phyloP scores from a whole-genome alignment of 1,140 invertebrate genomes.

The Bombus confusus region DNA sequence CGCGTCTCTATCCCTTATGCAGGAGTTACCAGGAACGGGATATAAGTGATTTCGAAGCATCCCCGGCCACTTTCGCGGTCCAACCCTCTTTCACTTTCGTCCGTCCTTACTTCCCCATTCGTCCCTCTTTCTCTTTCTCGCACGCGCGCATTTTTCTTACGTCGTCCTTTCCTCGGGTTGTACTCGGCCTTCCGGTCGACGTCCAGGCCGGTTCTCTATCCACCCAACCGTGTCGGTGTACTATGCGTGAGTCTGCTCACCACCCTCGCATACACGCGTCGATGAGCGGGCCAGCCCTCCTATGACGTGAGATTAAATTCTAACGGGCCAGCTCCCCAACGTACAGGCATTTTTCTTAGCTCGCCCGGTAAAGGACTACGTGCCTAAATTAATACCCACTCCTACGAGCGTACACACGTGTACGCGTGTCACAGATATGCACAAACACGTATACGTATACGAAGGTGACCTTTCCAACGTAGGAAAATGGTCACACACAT shows the following conservation, averaged over 20 bases:
- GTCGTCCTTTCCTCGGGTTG: constrained; percentile 57
- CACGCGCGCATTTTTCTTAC: constrained; percentile 67
- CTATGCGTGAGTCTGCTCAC: background rate
- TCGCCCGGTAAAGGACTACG: constrained; percentile 73
- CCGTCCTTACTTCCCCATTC: constrained; percentile 9
- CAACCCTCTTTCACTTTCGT: constrained; percentile 37
- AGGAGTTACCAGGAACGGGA: constrained; percentile 50
- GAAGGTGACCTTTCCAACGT: constrained; percentile 11
- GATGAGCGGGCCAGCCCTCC: constrained; percentile 55
- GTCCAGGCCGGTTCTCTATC: constrained; percentile 19
- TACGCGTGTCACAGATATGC: background rate
- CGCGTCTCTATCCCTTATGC: constrained; percentile 19
- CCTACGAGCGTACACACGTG: constrained; percentile 33
- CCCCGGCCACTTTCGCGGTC: constrained; percentile 12
- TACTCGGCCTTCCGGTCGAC: constrained; percentile 50
- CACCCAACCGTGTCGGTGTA: background rate
- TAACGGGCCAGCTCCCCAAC: constrained; percentile 71
- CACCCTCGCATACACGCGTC: constrained; percentile 54
- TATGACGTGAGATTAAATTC: constrained; percentile 80
- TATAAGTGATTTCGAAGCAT: constrained; percentile 60
- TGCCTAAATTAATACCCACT: constrained; percentile 79
- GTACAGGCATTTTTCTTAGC: constrained; percentile 80
- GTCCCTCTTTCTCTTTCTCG: constrained; percentile 42
- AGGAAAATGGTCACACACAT: constrained; percentile 7
- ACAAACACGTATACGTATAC: constrained; percentile 4